Base-by-base conservation (phyloP, 2,888 invertebrate species). In the Drosophila acutilabella region DNA sequence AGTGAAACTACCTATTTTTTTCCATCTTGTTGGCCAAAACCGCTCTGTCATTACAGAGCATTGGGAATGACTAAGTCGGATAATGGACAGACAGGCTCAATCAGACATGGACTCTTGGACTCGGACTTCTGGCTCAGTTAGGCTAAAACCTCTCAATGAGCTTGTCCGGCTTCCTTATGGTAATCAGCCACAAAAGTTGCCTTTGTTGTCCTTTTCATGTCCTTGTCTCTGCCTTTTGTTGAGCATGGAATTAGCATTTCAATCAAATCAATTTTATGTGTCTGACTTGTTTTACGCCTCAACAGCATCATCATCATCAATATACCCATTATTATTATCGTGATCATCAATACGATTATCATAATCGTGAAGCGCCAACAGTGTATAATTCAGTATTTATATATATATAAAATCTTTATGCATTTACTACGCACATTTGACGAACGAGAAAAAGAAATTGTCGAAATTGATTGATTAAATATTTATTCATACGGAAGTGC, bases 241-340 rank as follows among this genome's bases (percentile, higher is more conserved):
- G 30, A 26, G 59, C 48, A 51, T 59, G 53, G 85, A 81, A 85
- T 85, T 85, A 89, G 89, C 89, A 85, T 89, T 85, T 89, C 89
- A 85, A 85, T 85, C 89, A 85, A 85, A 88, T 85, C 86, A 79
- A 79, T 81, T 89, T 86, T 48, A 83, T 88, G 71, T 83, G 78
- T 86, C 87, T 83, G 81, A 74, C 82, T 89, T 88, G 87, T 81
- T 78, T 81, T 76, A 79, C 81, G 77, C 81, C 74, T 58, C 59
- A 71, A 61, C 70, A 71, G 71, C 53, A 58, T 73, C 48, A 45
- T 64, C 56, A 50, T 64, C 42, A 44, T 50, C 13, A 56, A 64
- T 57, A 64, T 75, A 60, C 26, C 26, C 26, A 52, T 62, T 48
- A 41, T 53, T 8, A 47, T 68, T 48, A 53, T 67, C 61, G 62